Evolutionary conservation across 64 coral and sea anemone genomes (phyloP).

Genomic region (Catalaphyllia jardinei): DNA sequence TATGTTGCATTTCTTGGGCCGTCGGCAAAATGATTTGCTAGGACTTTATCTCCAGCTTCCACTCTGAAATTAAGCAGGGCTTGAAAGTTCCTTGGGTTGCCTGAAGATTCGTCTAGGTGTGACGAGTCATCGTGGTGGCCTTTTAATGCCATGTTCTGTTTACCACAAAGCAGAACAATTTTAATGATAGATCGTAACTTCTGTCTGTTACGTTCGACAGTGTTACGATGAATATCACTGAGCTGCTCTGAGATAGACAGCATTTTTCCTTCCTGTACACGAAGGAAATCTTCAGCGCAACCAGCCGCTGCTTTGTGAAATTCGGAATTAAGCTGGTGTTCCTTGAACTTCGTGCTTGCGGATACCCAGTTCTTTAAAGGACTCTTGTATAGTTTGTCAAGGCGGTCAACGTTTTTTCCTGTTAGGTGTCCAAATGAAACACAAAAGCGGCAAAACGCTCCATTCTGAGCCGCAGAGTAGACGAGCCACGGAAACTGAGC

Average conservation of each 20-base stretch:
- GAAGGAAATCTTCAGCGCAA: constrained; percentile 68
- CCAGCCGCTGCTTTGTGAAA: constrained; percentile 70
- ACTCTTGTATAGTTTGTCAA: constrained; percentile 77
- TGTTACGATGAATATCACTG: constrained; percentile 70
- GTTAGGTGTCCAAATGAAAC: constrained; percentile 71
- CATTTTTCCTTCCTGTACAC: constrained; percentile 72
- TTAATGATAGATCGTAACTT: constrained; percentile 77
- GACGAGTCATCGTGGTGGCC: constrained; percentile 70
- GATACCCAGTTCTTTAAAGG: constrained; percentile 87
- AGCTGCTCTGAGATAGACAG: constrained; percentile 67
- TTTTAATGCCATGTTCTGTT: constrained; percentile 74
- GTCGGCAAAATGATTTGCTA: constrained; percentile 72
- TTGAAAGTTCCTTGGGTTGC: constrained; percentile 83
- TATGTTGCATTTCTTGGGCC: constrained; percentile 71
- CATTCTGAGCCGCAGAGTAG: constrained; percentile 69
- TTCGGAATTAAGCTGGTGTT: constrained; percentile 74
- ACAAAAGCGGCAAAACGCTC: constrained; percentile 70
- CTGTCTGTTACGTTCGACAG: constrained; percentile 81
- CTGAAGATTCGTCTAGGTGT: constrained; percentile 75
- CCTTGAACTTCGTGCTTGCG: constrained; percentile 74
- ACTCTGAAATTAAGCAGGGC: constrained; percentile 80
- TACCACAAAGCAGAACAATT: constrained; percentile 83
- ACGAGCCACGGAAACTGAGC: constrained; percentile 73
- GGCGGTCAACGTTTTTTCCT: constrained; percentile 72
- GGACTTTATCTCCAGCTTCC: constrained; percentile 74